These are phyloP conservation scores for Phyllostomus discolor DNA, from an alignment of 2,113 vertebrate genomes.

Conservation along the genomic window DNA sequence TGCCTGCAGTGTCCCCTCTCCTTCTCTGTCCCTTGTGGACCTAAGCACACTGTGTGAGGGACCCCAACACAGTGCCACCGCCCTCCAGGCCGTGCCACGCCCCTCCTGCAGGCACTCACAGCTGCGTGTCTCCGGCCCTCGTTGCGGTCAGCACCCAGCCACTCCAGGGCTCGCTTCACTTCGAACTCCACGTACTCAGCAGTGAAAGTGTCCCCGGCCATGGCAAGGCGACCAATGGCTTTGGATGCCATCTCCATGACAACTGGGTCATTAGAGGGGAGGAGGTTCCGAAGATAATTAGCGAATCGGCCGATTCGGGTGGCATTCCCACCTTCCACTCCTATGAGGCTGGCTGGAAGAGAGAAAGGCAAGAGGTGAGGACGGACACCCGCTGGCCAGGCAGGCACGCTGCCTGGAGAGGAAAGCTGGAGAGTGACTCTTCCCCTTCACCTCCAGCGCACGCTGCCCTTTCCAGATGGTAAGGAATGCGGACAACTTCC, in stretches of 20 bases:
- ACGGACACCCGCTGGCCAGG: rapidly evolving
- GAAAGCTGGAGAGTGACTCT: not conserved
- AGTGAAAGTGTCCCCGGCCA: constrained; percentile 98
- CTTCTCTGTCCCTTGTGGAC: not conserved
- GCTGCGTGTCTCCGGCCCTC: constrained; percentile 96
- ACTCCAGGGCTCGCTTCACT: constrained; percentile 97
- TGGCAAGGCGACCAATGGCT: constrained; percentile 95
- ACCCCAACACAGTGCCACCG: rapidly evolving
- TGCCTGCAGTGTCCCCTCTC: not conserved
- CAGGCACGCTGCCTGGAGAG: rapidly evolving
- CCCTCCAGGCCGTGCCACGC: not conserved
- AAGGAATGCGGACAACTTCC: not conserved
- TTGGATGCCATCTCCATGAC: constrained; percentile 99
- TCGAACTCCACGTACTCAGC: constrained; percentile 99
- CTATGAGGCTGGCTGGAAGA: constrained; percentile 94
- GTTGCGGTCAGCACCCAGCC: constrained; percentile 96
- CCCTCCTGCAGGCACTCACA: constrained; percentile 79
- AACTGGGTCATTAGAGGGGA: constrained; percentile 95
- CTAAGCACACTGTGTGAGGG: not conserved
- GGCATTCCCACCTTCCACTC: constrained; percentile 97
- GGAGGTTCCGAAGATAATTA: constrained; percentile 96
- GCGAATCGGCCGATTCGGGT: constrained; percentile 97
- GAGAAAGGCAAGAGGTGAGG: not conserved
- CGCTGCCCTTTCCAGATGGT: not conserved
- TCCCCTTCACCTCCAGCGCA: not conserved